Conservation (phyloP, 2,888 invertebrate genomes). For the Agelastica alni region DNA sequence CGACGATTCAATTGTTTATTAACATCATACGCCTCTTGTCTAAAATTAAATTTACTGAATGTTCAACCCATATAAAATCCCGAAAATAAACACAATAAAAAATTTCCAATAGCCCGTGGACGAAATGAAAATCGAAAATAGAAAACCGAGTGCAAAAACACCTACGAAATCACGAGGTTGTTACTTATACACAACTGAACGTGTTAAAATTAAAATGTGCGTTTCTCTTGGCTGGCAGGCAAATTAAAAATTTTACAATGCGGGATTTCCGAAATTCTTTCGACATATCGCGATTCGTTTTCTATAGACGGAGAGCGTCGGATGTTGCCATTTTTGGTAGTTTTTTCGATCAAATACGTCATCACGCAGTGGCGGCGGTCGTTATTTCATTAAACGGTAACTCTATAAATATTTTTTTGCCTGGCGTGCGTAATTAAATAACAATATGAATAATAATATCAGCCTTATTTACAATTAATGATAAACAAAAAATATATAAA, state of each 20-base stretch:
- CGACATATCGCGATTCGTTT: constrained; percentile 32
- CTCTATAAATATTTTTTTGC: too few species aligned
- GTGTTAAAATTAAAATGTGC: constrained; percentile 23
- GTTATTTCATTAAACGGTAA: too few species aligned
- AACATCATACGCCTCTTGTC: too few species aligned
- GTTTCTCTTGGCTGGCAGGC: constrained; percentile 31
- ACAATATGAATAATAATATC: too few species aligned
- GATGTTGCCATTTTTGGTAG: constrained; percentile 22
- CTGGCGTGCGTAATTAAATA: too few species aligned
- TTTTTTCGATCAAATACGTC: constrained; percentile 5
- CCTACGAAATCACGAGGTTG: constrained; percentile 43
- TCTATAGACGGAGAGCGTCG: constrained; percentile 21
- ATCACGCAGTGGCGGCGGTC: neutral
- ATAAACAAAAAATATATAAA: too few species aligned
- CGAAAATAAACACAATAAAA: constrained; percentile 9
- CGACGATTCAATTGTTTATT: too few species aligned
- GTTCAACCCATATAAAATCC: constrained; percentile 5
- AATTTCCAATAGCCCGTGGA: neutral
- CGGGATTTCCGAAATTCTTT: constrained; percentile 41
- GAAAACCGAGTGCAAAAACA: constrained; percentile 41
- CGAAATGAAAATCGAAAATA: constrained; percentile 32
- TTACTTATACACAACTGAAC: constrained; percentile 5
- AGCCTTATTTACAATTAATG: too few species aligned
- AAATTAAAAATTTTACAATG: constrained; percentile 31
- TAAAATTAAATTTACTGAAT: too few species aligned